Percentiles rank a stretch among this genome's conserved stretches.
Conservation (phyloP, 2,888 invertebrate species). For the Cataglyphis altisquamis region DNA sequence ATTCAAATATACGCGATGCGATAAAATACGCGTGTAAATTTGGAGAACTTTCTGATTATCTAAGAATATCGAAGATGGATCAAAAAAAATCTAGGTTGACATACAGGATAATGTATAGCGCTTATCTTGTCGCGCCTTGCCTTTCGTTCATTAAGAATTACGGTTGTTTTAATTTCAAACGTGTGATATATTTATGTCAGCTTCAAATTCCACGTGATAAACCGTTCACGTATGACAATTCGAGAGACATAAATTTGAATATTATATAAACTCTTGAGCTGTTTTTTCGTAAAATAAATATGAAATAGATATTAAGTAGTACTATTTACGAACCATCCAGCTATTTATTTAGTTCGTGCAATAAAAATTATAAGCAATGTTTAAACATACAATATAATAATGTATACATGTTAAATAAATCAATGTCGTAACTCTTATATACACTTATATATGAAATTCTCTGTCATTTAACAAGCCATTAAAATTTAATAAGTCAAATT, state of each 20-base stretch:
- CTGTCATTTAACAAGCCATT: background rate
- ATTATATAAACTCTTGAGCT: slow-evolving; percentile 8
- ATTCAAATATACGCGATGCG: background rate
- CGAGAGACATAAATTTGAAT: background rate
- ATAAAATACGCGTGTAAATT: background rate
- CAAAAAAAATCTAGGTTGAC: background rate
- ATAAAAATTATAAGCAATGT: background rate
- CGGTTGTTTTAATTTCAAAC: slow-evolving; percentile 41
- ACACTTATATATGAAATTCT: background rate
- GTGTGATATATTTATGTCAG: slow-evolving; percentile 42
- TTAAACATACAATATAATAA: background rate
- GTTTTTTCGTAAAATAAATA: background rate
- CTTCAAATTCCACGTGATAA: background rate
- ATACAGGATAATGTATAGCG: slow-evolving; percentile 5
- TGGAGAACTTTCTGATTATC: background rate
- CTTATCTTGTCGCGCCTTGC: background rate
- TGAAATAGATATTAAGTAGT: background rate
- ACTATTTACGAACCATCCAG: background rate
- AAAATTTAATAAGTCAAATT: background rate
- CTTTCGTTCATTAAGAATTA: slow-evolving; percentile 26
- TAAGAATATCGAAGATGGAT: slow-evolving; percentile 30
- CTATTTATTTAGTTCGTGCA: background rate
- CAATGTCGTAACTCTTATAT: background rate
- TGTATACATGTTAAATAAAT: background rate
- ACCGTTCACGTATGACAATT: background rate